phyloP scores from a whole-genome alignment of 1,140 invertebrate species.

The Hetaerina americana region DNA sequence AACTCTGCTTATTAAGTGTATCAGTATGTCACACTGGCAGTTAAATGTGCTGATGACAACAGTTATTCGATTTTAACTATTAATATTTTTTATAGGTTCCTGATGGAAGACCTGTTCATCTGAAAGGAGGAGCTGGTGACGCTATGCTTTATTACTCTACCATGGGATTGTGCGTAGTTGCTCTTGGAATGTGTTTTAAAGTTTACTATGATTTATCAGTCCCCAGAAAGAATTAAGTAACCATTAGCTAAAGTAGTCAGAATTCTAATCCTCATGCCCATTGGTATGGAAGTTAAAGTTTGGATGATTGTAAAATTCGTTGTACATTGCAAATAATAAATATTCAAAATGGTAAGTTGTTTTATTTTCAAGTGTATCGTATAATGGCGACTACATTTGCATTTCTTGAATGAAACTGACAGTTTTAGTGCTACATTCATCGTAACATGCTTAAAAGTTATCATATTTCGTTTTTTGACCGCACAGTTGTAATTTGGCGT shows the following conservation, averaged over 20 bases:
- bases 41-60: background rate
- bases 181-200: constrained; percentile 24
- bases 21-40: no score
- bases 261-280: constrained; percentile 1
- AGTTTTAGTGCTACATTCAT: no score
- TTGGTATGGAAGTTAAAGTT: constrained; percentile 8
- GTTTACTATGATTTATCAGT: constrained; percentile 29
- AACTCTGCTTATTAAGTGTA: no score
- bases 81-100: constrained; percentile 28
- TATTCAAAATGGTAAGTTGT: constrained; percentile 12
- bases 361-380: no score
- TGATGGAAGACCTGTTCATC: constrained; percentile 41
- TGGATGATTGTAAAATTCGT: no score
- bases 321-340: constrained; percentile 6
- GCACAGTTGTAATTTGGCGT: no score
- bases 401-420: no score
- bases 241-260: constrained; percentile 2
- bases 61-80: background rate
- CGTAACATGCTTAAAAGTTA: no score
- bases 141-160: constrained; percentile 37
- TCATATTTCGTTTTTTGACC: no score
- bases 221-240: constrained; percentile 21
- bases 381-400: no score
- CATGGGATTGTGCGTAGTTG: constrained; percentile 26
- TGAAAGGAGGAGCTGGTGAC: constrained; percentile 43